Evolutionary conservation across 2,888 invertebrate genomes (phyloP), one percentile per base, ranked within the genome.

Genomic region (Drosophila parthenogenetica): DNA sequence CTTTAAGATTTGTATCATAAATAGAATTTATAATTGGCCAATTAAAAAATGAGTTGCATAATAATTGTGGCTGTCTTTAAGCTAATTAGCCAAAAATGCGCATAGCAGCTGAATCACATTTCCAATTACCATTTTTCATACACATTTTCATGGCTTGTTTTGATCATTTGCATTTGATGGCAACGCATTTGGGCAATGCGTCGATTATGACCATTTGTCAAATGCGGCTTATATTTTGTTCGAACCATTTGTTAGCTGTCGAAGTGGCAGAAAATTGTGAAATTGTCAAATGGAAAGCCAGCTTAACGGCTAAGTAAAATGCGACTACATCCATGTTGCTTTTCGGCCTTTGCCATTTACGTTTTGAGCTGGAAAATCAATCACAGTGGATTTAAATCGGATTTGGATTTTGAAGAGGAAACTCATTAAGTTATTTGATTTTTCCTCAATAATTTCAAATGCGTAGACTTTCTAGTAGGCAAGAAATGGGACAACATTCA

Each of bases 341-440:
- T 69, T 69, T 32, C 54, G 37, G 43, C 40, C 51, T 40, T 40
- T 10, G 74, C 80, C 86, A 72, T 76, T 77, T 68, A 59, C 54
- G 80, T 43, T 10, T 45, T 19, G 42, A 4, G 22, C 55, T 49
- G 40, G 42, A 37, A 54, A 78, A 84, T 83, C 86, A 85, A 87
- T 87, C 82, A 87, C 80, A 83, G 85, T 81, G 82, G 75, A 75
- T 72, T 86, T 67, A 61, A 81, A 79, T 81, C 73, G 66, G 72
- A 87, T 70, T 81, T 72, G 82, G 82, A 71, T 81, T 79, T 68
- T 17, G 40, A 53, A 40, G 29, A 16, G n/a, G 19, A 17, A 11
- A 8, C 35, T 11, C 16, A 25, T 3, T 8, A 8, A 42, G 35
- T 39, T 22, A 32, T 40, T 14, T 43, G 65, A 57, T 64, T 66